Evolutionary conservation across 2,797 vertebrate genomes (phyloP).

Genomic region (Euthynnus affinis): DNA sequence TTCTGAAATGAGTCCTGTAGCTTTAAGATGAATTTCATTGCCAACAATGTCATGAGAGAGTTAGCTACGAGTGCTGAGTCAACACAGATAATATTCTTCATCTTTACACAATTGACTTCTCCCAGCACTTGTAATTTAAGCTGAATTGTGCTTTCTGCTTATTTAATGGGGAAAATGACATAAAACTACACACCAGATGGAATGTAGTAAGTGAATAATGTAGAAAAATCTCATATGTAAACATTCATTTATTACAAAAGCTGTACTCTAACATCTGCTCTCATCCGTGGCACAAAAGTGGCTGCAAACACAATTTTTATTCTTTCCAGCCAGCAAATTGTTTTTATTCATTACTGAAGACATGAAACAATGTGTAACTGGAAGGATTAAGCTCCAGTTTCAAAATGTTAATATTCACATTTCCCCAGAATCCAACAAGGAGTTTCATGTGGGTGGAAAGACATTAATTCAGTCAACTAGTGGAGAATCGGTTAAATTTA

Average conservation of each 20-base stretch:
- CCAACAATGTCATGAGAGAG: conserved; percentile 5
- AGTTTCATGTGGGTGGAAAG: conserved; percentile 31
- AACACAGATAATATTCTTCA: conserved; percentile 17
- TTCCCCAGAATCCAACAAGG: conserved; percentile 15
- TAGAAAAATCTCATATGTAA: conserved; percentile 6
- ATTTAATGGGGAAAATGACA: conserved; percentile 19
- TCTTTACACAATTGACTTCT: conserved; percentile 25
- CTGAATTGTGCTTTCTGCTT: conserved; percentile 7
- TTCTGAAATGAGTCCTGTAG: conserved; percentile 7
- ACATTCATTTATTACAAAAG: conserved; percentile 16
- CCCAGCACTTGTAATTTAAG: conserved; percentile 1
- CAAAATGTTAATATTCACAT: conserved; percentile 19
- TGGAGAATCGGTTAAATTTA: conserved; percentile 24
- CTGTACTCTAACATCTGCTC: neutral
- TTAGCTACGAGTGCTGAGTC: conserved; percentile 28
- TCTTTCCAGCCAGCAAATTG: neutral
- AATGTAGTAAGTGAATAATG: conserved; percentile 44
- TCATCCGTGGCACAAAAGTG: conserved; percentile 15
- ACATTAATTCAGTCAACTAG: conserved; percentile 26
- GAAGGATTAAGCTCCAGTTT: neutral
- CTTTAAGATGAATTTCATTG: conserved; percentile 25
- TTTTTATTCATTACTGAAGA: conserved; percentile 18
- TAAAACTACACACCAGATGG: conserved; percentile 38
- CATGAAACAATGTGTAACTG: neutral
- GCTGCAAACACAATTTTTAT: neutral